A percentile compares a stretch with the other conserved stretches of the same genome.
Conservation (phyloP, 2,888 invertebrate species). For the Oscheius sp. region DNA sequence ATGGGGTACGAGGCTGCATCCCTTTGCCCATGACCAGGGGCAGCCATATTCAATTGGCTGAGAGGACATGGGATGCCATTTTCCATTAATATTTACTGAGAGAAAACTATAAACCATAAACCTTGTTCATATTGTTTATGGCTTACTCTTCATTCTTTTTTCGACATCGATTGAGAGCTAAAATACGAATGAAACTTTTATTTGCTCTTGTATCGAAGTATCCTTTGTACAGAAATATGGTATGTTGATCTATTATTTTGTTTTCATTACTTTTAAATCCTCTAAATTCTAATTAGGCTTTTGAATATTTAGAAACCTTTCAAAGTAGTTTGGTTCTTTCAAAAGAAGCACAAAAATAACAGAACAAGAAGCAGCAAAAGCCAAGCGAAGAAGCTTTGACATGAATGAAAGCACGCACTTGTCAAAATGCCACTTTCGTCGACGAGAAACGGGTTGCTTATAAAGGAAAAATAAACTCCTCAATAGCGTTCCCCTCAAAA, state of each 20-base stretch:
- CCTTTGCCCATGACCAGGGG: constrained; percentile 6
- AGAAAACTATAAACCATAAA: background rate
- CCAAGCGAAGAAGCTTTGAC: background rate
- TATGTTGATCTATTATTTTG: too few relatives aligned
- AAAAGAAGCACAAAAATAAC: constrained; percentile 11
- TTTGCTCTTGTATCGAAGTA: background rate
- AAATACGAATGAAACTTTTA: background rate
- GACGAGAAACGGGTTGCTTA: too few relatives aligned
- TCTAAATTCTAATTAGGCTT: too few relatives aligned
- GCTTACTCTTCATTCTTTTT: background rate
- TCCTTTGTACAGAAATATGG: constrained; percentile 6
- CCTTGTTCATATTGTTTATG: background rate
- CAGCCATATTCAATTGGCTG: background rate
- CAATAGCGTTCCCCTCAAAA: too few relatives aligned
- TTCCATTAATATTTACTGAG: background rate
- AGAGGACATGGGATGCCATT: background rate
- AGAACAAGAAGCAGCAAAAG: background rate
- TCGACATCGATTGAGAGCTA: background rate
- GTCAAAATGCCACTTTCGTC: background rate
- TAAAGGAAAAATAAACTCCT: too few relatives aligned
- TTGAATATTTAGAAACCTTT: too few relatives aligned
- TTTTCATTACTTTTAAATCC: background rate
- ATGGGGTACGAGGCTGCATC: constrained; percentile 9
- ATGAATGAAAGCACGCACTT: background rate
- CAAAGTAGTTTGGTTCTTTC: background rate